phyloP scores from a whole-genome alignment of 2,113 vertebrate species.

The Oenanthe melanoleuca region DNA sequence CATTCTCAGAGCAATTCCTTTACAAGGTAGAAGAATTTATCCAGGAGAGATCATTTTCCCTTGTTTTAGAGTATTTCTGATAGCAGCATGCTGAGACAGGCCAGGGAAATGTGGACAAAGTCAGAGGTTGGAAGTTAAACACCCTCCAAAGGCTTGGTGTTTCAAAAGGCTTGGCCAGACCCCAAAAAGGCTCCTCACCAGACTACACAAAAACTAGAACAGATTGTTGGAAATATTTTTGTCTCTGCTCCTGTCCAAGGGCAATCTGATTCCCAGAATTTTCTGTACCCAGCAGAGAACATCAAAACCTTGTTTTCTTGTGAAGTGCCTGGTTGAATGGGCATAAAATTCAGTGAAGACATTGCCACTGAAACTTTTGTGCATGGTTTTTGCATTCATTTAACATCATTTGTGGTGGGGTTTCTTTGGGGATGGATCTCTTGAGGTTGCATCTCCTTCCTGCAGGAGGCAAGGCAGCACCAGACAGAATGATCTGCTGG shows the following conservation, averaged over 20 bases:
- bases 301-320: not conserved
- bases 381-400: not conserved
- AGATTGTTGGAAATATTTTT: not conserved
- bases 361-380: not conserved
- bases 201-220: not conserved
- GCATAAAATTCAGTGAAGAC: not conserved
- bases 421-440: not conserved
- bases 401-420: not conserved
- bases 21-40: not conserved
- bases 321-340: not conserved
- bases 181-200: not conserved
- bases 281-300: not conserved
- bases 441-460: not conserved
- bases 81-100: not conserved
- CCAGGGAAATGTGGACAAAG: not conserved
- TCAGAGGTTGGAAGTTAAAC: not conserved
- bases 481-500: rapidly evolving
- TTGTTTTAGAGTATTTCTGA: not conserved
- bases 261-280: not conserved
- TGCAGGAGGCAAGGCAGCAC: not conserved
- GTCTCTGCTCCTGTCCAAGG: not conserved
- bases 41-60: not conserved
- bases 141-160: not conserved
- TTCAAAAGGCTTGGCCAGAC: not conserved
- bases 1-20: not conserved